A percentile compares a stretch with the other conserved stretches of the same genome.
These are phyloP conservation scores for Fulica atra DNA, from an alignment of 2,113 vertebrate genomes.

Conservation along the genomic window DNA sequence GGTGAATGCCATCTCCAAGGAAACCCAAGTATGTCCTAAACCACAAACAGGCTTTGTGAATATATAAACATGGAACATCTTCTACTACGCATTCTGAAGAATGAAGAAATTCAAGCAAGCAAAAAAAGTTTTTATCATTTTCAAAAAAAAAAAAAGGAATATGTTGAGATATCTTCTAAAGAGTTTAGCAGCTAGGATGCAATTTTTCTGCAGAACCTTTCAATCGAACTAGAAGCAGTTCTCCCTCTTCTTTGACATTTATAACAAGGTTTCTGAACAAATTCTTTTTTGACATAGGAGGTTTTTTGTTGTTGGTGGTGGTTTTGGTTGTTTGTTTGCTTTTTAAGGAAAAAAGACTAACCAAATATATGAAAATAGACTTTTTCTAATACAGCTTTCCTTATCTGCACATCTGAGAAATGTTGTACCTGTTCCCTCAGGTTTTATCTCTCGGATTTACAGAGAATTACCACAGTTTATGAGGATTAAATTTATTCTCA, in stretches of 20 bases:
- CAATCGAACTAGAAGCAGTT: background rate
- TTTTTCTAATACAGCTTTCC: background rate
- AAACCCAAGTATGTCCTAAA: background rate
- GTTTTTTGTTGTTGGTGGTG: too few relatives aligned
- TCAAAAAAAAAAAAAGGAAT: background rate
- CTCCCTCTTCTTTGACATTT: background rate
- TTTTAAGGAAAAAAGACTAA: background rate
- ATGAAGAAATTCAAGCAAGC: background rate
- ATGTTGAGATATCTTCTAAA: background rate
- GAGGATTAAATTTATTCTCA: background rate
- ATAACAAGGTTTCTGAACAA: background rate
- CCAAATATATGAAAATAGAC: background rate
- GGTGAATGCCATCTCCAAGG: background rate
- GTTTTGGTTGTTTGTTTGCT: too few relatives aligned
- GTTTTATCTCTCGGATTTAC: background rate
- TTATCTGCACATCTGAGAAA: background rate
- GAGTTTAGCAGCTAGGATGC: background rate
- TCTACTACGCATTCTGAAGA: background rate
- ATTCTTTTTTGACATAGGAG: background rate
- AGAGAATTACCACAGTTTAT: background rate
- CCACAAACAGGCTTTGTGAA: background rate
- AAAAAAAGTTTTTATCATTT: background rate
- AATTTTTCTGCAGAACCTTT: background rate
- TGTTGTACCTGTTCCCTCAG: background rate
- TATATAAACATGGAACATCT: background rate